A percentile compares a stretch with the other conserved stretches of the same genome.
Evolutionary conservation across 2,113 vertebrate species (phyloP).

Genomic region (Epinephelus moara): DNA sequence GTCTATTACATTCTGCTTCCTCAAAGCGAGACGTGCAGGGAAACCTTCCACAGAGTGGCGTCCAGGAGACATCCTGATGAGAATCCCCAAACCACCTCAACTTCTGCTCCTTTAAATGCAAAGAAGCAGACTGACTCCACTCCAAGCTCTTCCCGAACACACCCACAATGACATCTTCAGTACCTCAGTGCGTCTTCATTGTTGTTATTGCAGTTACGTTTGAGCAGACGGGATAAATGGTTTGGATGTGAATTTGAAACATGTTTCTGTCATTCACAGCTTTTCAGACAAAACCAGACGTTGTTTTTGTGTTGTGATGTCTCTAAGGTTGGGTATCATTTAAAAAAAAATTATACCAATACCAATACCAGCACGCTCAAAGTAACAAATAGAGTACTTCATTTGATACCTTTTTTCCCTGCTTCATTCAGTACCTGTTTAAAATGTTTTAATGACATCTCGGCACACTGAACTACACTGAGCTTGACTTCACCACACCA

Average conservation of each 20-base stretch:
- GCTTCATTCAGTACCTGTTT: too few relatives aligned
- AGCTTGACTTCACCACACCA: too few relatives aligned
- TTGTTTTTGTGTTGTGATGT: not conserved
- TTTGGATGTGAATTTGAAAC: slow-evolving; percentile 16
- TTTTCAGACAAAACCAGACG: not conserved
- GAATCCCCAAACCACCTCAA: not conserved
- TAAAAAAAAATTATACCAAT: too few relatives aligned
- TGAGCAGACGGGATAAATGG: slow-evolving; percentile 8
- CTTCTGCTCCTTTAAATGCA: not conserved
- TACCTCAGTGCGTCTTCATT: slow-evolving; percentile 33
- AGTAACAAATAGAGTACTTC: too few relatives aligned
- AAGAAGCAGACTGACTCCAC: slow-evolving; percentile 18
- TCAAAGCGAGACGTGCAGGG: not conserved
- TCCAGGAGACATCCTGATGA: not conserved
- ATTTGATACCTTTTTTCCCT: too few relatives aligned
- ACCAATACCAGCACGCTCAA: too few relatives aligned
- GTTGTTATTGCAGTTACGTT: slow-evolving; percentile 16
- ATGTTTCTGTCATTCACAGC: not conserved
- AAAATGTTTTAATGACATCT: too few relatives aligned
- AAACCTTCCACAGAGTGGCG: not conserved
- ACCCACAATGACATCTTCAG: slow-evolving; percentile 16
- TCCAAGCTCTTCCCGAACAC: slow-evolving; percentile 32
- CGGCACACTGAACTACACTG: too few relatives aligned
- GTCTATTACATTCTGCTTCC: not conserved
- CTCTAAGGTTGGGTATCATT: too few relatives aligned